Evolutionary conservation across 1,140 invertebrate species (phyloP).

Genomic region (Euwallacea similis): DNA sequence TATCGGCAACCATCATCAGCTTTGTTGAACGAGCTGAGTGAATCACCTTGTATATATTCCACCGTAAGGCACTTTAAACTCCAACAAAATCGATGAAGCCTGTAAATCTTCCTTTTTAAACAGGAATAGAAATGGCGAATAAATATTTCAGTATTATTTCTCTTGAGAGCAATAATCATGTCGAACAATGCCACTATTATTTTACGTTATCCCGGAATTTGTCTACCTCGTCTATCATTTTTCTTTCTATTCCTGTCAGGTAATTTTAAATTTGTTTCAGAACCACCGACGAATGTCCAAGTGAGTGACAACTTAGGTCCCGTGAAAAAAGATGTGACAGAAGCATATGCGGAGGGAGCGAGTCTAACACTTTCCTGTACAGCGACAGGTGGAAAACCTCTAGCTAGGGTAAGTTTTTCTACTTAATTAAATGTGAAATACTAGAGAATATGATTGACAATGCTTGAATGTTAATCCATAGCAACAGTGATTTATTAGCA

Average conservation of each 20-base stretch:
- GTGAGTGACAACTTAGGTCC: conserved; percentile 49
- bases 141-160: neutral
- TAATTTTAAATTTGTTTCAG: conserved; percentile 44
- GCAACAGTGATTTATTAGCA: too few relatives aligned
- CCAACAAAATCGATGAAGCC: too few relatives aligned
- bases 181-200: conserved; percentile 5
- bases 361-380: conserved; percentile 58
- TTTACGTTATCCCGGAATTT: conserved; percentile 2
- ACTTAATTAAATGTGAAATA: neutral
- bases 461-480: too few relatives aligned
- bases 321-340: conserved; percentile 55
- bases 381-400: conserved; percentile 52
- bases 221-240: conserved; percentile 10
- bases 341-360: conserved; percentile 59
- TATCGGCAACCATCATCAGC: too few relatives aligned
- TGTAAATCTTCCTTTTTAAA: too few relatives aligned
- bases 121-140: too few relatives aligned
- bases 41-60: too few relatives aligned
- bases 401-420: conserved; percentile 42
- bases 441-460: too few relatives aligned
- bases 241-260: conserved; percentile 12
- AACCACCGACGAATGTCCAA: conserved; percentile 51
- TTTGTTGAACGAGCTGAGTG: too few relatives aligned
- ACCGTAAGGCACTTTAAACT: too few relatives aligned
- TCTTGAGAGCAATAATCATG: neutral